These are phyloP conservation scores for Heteromurus nitidus DNA, from an alignment of 2,888 invertebrate genomes.

Conservation along the genomic window DNA sequence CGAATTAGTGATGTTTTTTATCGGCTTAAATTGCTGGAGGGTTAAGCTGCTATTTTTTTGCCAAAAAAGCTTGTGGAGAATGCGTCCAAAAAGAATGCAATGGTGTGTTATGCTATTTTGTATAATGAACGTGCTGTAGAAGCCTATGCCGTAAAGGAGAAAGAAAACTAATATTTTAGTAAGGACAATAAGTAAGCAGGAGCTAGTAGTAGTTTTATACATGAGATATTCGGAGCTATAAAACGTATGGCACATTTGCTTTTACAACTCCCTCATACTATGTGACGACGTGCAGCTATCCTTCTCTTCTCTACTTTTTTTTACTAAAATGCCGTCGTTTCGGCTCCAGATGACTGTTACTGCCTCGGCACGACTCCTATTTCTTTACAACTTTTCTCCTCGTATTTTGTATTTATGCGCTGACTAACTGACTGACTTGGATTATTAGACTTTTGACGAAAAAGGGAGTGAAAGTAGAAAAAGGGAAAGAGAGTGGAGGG, in stretches of 20 bases:
- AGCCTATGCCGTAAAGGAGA: too few species aligned
- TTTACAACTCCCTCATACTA: background rate
- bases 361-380: slow-evolving; percentile 34
- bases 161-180: too few species aligned
- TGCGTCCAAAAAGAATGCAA: too few species aligned
- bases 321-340: slow-evolving; percentile 17
- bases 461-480: slow-evolving; percentile 39
- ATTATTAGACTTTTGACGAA: slow-evolving; percentile 50
- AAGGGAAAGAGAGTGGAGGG: background rate
- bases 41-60: too few species aligned
- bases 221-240: too few species aligned
- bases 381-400: slow-evolving; percentile 19
- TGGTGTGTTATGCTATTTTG: too few species aligned
- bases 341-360: slow-evolving; percentile 49
- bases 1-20: too few species aligned
- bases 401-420: slow-evolving; percentile 27
- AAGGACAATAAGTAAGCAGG: too few species aligned
- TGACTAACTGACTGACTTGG: slow-evolving; percentile 34
- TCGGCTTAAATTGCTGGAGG: too few species aligned
- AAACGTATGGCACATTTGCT: background rate
- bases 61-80: too few species aligned
- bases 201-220: too few species aligned
- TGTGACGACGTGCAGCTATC: slow-evolving; percentile 30
- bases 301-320: background rate
- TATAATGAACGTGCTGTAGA: too few species aligned